A percentile compares a stretch with the other conserved stretches of the same genome.
Evolutionary conservation across 2,113 vertebrate species (phyloP).

Genomic region (Rissa tridactyla): DNA sequence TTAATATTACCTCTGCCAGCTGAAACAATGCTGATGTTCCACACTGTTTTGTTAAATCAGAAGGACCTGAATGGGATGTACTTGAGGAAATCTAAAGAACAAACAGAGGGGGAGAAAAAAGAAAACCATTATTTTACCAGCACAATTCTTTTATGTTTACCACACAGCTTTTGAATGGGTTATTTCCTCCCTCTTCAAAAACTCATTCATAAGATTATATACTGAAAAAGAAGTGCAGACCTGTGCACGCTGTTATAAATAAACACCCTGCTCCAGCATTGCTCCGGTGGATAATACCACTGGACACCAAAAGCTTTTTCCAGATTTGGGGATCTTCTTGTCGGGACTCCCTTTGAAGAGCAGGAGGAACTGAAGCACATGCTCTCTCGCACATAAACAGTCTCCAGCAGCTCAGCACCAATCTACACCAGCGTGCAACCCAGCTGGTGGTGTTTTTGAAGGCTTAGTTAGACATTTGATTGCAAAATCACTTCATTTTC

Average conservation of each 20-base stretch:
- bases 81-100: constrained; percentile 76
- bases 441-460: not conserved
- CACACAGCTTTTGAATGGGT: not conserved
- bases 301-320: not conserved
- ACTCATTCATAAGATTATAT: not conserved
- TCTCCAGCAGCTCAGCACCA: not conserved
- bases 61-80: constrained; percentile 71
- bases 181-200: not conserved
- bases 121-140: not conserved
- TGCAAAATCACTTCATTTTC: not conserved
- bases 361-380: not conserved
- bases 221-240: not conserved
- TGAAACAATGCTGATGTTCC: constrained; percentile 87
- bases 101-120: constrained; percentile 14
- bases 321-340: not conserved
- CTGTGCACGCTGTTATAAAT: not conserved
- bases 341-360: not conserved
- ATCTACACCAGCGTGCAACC: not conserved
- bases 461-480: not conserved
- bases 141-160: not conserved
- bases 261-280: not conserved
- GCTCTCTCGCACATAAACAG: not conserved
- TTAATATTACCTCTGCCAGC: constrained; percentile 83
- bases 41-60: constrained; percentile 81
- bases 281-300: not conserved